Base-by-base conservation (phyloP, 2,113 vertebrate genomes). In the Petaurus breviceps region DNA sequence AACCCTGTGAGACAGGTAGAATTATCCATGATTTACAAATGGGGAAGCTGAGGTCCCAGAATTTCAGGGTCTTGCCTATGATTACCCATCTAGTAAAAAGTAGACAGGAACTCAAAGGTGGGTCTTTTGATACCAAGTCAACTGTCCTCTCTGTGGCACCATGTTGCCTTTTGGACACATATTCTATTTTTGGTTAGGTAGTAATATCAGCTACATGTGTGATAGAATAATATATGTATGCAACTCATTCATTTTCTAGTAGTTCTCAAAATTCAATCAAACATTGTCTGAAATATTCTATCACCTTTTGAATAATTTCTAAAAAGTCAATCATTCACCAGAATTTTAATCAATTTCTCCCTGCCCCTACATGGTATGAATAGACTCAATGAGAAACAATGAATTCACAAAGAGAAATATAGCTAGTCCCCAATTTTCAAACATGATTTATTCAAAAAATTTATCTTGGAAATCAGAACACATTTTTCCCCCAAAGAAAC, bases 271-370 rank as follows among this genome's bases (percentile, higher is more conserved):
- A 84, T 84, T 84, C 6, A 84, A 43, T n/a, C 43, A 84, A 90
- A 90, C 8, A 43, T 90, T 51, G 68, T 94, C 90, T 96, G 43
- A 91, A 23, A 55, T 52, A 91, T 95, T 93, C 77, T 50, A 94
- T 91, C 93, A 26, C 16, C 94, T 95, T 90, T 12, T 43, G 47
- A 84, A 61, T 46, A 93, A 3, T 9, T 95, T 90, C 90, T 91
- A 92, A 92, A 94, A 53, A 49, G 23, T 43, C 12, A 54, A 16
- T 55, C 77, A 91, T 49, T 96, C 31, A 89, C 89, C 47, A 89
- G 19, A 28, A 52, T 95, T 96, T 95, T 91, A 57, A 51, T 49
- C 25, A 92, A 53, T 84, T 92, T 84, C 3, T 3, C 19, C 91
- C n/a, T 77, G 50, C 47, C 24, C 5, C 0, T 16, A 52, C 68